Conservation (phyloP, 2,888 invertebrate genomes). For the Patella depressa region DNA sequence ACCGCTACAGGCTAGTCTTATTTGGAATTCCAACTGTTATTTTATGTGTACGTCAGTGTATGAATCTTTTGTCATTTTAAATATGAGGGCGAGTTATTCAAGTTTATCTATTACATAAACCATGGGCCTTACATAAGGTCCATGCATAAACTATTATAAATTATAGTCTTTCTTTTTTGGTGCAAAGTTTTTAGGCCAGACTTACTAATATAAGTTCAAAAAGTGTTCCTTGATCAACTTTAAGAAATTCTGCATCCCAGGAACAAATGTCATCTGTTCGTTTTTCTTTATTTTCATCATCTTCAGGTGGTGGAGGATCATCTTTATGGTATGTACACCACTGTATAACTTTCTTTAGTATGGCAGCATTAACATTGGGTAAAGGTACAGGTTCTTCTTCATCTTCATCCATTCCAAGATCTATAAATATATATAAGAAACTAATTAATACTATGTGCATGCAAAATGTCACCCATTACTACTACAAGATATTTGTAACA, state of each 20-base stretch:
- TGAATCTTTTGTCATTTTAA: no score
- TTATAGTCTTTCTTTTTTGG: no score
- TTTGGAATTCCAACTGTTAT: no score
- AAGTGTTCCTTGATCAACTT: slow-evolving; percentile 84
- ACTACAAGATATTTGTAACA: no score
- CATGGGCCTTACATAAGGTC: no score
- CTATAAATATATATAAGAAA: slow-evolving; percentile 45
- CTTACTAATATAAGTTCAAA: slow-evolving; percentile 90
- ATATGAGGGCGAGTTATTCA: no score
- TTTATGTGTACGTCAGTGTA: no score
- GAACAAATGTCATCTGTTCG: slow-evolving; percentile 99
- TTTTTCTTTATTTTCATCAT: slow-evolving; percentile 97
- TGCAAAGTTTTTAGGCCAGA: slow-evolving; percentile 15
- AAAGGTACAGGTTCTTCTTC: slow-evolving; percentile 88
- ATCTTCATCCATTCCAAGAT: slow-evolving; percentile 75
- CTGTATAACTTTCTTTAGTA: slow-evolving; percentile 82
- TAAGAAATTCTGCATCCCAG: slow-evolving; percentile 99
- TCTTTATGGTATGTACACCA: slow-evolving; percentile 77
- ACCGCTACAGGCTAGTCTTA: no score
- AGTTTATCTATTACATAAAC: no score
- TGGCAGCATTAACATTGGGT: slow-evolving; percentile 97
- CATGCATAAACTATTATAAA: no score
- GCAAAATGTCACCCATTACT: no score
- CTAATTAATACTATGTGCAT: neutral
- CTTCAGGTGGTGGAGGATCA: slow-evolving; percentile 87